These are phyloP conservation scores for Eupithecia centaureata DNA, from an alignment of 2,888 invertebrate species.

Conservation along the genomic window DNA sequence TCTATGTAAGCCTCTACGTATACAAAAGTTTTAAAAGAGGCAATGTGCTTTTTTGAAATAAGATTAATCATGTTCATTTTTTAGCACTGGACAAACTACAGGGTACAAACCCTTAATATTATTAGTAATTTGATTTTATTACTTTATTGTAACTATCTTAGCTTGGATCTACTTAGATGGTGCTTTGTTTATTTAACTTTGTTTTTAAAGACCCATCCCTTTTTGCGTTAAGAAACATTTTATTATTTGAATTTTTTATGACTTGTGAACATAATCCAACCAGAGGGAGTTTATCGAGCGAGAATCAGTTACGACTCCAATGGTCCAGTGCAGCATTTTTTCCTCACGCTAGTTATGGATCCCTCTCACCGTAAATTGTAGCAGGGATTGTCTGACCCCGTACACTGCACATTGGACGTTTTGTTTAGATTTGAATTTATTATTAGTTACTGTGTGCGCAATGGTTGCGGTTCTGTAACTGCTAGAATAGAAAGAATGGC, in stretches of 20 bases:
- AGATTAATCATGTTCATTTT: too few species aligned
- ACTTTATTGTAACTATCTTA: too few species aligned
- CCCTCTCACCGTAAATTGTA: constrained; percentile 60
- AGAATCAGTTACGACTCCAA: constrained; percentile 47
- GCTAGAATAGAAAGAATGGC: neutral
- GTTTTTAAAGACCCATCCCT: too few species aligned
- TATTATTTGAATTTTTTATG: neutral
- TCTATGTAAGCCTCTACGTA: too few species aligned
- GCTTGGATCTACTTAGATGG: too few species aligned
- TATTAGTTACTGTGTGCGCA: constrained; percentile 41
- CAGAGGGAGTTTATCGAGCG: constrained; percentile 53
- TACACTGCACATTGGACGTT: constrained; percentile 57
- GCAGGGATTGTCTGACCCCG: constrained; percentile 46
- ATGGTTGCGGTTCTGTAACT: constrained; percentile 37
- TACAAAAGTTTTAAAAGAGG: too few species aligned
- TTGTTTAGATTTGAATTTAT: constrained; percentile 53
- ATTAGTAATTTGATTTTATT: too few species aligned
- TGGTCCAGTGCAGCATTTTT: constrained; percentile 44
- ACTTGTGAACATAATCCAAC: neutral
- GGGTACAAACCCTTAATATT: too few species aligned
- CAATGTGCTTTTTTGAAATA: too few species aligned
- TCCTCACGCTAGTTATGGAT: constrained; percentile 23
- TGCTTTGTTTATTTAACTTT: too few species aligned
- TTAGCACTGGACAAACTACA: too few species aligned
- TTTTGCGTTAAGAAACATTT: too few species aligned